Evolutionary conservation across 2,888 invertebrate species (phyloP).

Genomic region (Ophraella communa): DNA sequence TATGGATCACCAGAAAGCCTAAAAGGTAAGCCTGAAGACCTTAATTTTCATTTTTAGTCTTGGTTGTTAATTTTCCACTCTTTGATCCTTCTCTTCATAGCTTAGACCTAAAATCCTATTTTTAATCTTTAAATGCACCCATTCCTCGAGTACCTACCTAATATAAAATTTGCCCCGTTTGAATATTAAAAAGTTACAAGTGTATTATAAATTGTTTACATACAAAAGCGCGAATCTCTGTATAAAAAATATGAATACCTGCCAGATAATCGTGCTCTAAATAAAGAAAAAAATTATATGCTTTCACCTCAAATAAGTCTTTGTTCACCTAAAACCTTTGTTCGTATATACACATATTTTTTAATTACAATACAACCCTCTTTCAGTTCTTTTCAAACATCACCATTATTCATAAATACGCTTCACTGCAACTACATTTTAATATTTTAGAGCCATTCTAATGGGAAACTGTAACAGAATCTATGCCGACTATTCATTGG

Average conservation of each 20-base stretch:
- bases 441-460: constrained; percentile 37
- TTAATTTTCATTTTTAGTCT: no score
- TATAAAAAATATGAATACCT: constrained; percentile 6
- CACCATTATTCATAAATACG: constrained; percentile 37
- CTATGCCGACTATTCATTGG: constrained; percentile 39
- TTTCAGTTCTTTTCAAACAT: constrained; percentile 33
- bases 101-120: no score
- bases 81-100: no score
- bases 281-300: no score
- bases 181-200: no score
- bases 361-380: constrained; percentile 36
- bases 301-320: constrained; percentile 14
- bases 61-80: no score
- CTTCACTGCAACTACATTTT: constrained; percentile 38
- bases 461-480: constrained; percentile 39
- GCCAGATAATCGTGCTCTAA: constrained; percentile 4
- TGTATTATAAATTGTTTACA: no score
- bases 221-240: neutral
- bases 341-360: constrained; percentile 30
- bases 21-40: no score
- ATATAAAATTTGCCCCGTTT: no score
- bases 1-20: no score
- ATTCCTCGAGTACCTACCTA: no score
- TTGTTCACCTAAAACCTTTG: constrained; percentile 21
- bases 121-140: no score